Evolutionary conservation across 2,797 vertebrate species (phyloP).

Genomic region (Mus minutoides): DNA sequence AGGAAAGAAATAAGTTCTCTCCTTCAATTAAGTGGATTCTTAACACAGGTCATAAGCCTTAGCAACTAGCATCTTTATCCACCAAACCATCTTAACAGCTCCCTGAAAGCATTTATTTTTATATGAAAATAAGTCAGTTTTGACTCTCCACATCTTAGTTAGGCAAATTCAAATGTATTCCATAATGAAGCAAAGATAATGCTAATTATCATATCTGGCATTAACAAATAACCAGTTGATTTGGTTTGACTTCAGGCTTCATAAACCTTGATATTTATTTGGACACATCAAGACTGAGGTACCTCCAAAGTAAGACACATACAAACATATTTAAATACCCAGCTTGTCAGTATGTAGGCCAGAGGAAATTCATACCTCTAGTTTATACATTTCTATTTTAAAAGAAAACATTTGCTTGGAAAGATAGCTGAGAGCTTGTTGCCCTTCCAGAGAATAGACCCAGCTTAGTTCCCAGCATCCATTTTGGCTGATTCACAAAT

Average conservation of each 20-base stretch:
- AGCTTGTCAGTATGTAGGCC: constrained; percentile 7
- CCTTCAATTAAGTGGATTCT: background rate
- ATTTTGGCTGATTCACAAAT: background rate
- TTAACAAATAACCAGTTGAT: background rate
- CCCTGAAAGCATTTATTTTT: background rate
- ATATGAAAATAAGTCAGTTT: constrained; percentile 40
- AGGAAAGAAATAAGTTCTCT: background rate
- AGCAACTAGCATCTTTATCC: background rate
- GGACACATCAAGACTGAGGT: constrained; percentile 41
- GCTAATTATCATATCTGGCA: constrained; percentile 62
- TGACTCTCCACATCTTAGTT: constrained; percentile 38
- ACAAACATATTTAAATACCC: background rate
- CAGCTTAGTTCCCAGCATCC: background rate
- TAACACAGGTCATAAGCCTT: background rate
- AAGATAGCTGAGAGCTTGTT: background rate
- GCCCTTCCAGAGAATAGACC: background rate
- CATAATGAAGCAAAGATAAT: background rate
- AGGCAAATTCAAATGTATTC: constrained; percentile 35
- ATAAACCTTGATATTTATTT: constrained; percentile 54
- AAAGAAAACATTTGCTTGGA: background rate
- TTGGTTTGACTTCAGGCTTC: constrained; percentile 56
- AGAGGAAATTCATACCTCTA: background rate
- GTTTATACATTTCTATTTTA: constrained; percentile 34
- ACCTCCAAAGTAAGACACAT: background rate
- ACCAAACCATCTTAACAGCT: background rate